phyloP scores from a whole-genome alignment of 1,140 invertebrate species.

The Drosophila kepulauana region DNA sequence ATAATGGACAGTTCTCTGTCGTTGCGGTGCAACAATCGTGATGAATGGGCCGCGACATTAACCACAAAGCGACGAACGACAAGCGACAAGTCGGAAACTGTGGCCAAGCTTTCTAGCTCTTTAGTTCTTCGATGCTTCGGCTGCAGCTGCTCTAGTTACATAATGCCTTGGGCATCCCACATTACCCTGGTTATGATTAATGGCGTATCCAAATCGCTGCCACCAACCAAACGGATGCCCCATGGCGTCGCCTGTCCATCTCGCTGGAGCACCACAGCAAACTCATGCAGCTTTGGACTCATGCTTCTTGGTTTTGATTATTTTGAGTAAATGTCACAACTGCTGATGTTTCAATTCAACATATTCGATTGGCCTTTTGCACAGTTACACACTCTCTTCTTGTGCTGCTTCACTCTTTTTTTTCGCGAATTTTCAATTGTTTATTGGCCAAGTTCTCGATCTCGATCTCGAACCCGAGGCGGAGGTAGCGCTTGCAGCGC shows the following conservation, averaged over 20 bases:
- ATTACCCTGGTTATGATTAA: slow-evolving; percentile 95
- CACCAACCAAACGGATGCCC: slow-evolving; percentile 96
- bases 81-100: slow-evolving; percentile 29
- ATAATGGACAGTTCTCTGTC: slow-evolving; percentile 44
- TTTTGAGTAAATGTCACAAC: slow-evolving; percentile 11
- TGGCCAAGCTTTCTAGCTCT: slow-evolving; percentile 28
- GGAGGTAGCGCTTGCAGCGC: slow-evolving; percentile 62
- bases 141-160: slow-evolving; percentile 61
- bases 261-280: slow-evolving; percentile 91
- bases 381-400: slow-evolving; percentile 7
- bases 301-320: slow-evolving; percentile 56
- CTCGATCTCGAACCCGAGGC: slow-evolving; percentile 46
- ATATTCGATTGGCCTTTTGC: slow-evolving; percentile 19
- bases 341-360: slow-evolving; percentile 13
- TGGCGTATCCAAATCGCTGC: slow-evolving; percentile 94
- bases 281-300: slow-evolving; percentile 89
- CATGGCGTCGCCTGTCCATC: slow-evolving; percentile 92
- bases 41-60: slow-evolving; percentile 61
- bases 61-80: slow-evolving; percentile 54
- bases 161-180: slow-evolving; percentile 65
- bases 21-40: slow-evolving; percentile 48
- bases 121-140: slow-evolving; percentile 1
- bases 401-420: slow-evolving; percentile 7
- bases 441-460: slow-evolving; percentile 50
- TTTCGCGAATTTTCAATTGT: slow-evolving; percentile 44